Percentiles rank a stretch among this genome's conserved stretches.
Evolutionary conservation across 2,113 vertebrate genomes (phyloP).

Genomic region (Pangasianodon hypophthalmus): DNA sequence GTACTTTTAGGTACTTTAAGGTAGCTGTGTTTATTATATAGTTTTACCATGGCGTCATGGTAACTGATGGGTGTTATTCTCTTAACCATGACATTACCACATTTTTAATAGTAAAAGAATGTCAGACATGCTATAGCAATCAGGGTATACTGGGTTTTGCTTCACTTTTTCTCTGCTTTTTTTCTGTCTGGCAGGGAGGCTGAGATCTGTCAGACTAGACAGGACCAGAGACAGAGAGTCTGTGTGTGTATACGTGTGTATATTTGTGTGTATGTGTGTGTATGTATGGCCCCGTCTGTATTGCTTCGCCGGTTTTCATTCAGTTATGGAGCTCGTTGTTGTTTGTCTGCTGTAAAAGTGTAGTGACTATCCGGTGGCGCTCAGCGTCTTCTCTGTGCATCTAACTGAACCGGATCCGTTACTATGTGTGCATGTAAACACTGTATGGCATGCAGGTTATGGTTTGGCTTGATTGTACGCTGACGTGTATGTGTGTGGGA

Average conservation of each 20-base stretch:
- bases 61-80: neutral
- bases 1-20: neutral
- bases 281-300: conserved; percentile 10
- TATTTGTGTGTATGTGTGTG: conserved; percentile 31
- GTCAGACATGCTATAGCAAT: neutral
- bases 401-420: conserved; percentile 19
- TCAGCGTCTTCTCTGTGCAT: neutral
- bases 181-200: conserved; percentile 50
- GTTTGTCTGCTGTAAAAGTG: conserved; percentile 33
- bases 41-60: neutral
- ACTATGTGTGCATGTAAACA: neutral
- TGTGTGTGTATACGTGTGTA: neutral
- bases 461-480: too few relatives aligned
- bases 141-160: neutral
- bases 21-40: neutral
- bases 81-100: neutral
- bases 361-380: neutral
- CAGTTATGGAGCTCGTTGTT: conserved; percentile 64
- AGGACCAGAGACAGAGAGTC: conserved; percentile 29
- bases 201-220: conserved; percentile 50
- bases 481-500: neutral
- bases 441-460: neutral
- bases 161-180: neutral
- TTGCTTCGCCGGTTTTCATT: conserved; percentile 51
- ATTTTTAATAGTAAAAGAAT: neutral